Evolutionary conservation across 2,113 vertebrate genomes (phyloP).

Genomic region (Delphinus delphis): DNA sequence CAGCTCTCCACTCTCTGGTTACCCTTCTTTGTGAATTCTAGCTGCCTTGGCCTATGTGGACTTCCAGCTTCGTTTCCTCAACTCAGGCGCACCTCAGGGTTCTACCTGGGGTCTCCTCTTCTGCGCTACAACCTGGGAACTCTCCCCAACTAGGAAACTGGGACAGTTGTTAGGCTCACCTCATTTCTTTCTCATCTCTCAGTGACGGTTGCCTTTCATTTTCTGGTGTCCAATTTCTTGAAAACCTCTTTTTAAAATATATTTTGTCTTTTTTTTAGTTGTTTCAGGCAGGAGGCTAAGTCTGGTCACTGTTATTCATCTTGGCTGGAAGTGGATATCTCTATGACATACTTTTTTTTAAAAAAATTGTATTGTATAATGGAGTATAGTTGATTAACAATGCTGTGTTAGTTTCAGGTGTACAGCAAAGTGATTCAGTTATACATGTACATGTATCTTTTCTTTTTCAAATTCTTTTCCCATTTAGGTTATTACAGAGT

Average conservation of each 20-base stretch:
- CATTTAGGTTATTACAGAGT: not conserved
- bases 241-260: not conserved
- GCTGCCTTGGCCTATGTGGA: not conserved
- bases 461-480: not conserved
- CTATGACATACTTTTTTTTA: not conserved
- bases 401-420: not conserved
- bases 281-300: not conserved
- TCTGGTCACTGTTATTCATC: not conserved
- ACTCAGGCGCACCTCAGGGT: not conserved
- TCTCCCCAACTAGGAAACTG: not conserved
- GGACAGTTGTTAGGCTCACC: not conserved
- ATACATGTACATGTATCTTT: not conserved
- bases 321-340: not conserved
- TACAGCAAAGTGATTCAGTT: not conserved
- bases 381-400: not conserved
- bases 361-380: not conserved
- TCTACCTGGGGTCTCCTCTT: not conserved
- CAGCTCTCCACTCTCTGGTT: not conserved
- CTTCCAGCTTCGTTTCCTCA: not conserved
- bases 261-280: not conserved
- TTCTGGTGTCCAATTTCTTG: not conserved
- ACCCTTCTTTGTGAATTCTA: not conserved
- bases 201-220: not conserved
- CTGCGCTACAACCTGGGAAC: not conserved
- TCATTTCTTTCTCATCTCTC: not conserved